Conservation (phyloP, 2,888 invertebrate genomes). For the Deladenus siricidicola region DNA sequence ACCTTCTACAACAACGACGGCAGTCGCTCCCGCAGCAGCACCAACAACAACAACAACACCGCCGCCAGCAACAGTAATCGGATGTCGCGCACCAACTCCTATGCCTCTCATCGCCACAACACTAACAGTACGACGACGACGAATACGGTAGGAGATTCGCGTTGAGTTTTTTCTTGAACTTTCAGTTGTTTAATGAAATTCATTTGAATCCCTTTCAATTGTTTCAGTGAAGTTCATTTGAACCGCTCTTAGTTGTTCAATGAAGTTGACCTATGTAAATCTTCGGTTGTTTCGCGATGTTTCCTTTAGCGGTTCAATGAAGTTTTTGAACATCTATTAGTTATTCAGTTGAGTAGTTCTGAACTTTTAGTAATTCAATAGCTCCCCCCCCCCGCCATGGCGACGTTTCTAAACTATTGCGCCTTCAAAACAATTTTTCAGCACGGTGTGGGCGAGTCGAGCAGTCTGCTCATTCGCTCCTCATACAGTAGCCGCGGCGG, state of each 20-base stretch:
- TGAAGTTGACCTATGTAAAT: too few species aligned
- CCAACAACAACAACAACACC: conserved; percentile 11
- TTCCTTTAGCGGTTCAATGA: too few species aligned
- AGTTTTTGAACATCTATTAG: too few species aligned
- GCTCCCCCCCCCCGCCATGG: too few species aligned
- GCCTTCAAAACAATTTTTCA: background rate
- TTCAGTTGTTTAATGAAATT: background rate
- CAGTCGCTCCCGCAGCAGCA: background rate
- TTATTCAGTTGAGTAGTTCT: too few species aligned
- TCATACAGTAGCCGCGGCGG: background rate
- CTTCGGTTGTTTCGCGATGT: too few species aligned
- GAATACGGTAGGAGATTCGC: background rate
- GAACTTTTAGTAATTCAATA: too few species aligned
- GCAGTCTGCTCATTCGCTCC: conserved; percentile 8
- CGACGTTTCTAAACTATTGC: too few species aligned
- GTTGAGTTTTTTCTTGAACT: background rate
- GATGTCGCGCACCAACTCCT: conserved; percentile 20
- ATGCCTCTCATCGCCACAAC: conserved; percentile 5
- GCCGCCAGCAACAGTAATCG: conserved; percentile 26
- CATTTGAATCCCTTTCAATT: background rate
- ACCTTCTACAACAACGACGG: conserved; percentile 22
- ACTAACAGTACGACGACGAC: background rate
- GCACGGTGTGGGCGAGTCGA: background rate
- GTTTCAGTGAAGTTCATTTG: background rate
- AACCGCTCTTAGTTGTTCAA: too few species aligned